These are phyloP conservation scores for Alviniconcha marisindica DNA, from an alignment of 1,140 invertebrate species.

Conservation along the genomic window DNA sequence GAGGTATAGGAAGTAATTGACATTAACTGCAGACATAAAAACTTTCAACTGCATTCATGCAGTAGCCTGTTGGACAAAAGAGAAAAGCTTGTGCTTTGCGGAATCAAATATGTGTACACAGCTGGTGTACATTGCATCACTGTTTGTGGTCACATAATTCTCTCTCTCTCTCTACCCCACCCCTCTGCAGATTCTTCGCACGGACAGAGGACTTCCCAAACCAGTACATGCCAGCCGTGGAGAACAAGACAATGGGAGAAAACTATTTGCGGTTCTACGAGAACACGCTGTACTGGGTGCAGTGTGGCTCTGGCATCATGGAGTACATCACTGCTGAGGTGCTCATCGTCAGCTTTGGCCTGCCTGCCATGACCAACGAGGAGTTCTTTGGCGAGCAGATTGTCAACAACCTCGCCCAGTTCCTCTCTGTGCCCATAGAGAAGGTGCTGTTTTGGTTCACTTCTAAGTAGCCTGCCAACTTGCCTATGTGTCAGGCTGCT, in stretches of 20 bases:
- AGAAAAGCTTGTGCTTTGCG: too few species aligned
- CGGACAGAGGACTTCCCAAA: background rate
- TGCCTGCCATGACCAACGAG: slow-evolving; percentile 59
- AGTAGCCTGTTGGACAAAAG: too few species aligned
- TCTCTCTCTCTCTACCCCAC: too few species aligned
- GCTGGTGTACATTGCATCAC: too few species aligned
- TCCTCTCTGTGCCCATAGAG: slow-evolving; percentile 62
- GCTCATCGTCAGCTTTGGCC: slow-evolving; percentile 56
- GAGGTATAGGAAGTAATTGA: too few species aligned
- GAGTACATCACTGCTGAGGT: background rate
- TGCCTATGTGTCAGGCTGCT: too few species aligned
- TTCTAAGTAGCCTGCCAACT: too few species aligned
- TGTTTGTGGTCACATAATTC: too few species aligned
- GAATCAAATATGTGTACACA: too few species aligned
- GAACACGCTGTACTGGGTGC: slow-evolving; percentile 26
- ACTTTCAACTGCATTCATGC: too few species aligned
- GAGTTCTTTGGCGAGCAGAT: slow-evolving; percentile 72
- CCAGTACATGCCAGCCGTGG: slow-evolving; percentile 39
- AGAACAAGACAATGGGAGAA: slow-evolving; percentile 33
- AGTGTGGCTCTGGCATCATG: background rate
- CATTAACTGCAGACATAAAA: too few species aligned
- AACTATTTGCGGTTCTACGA: slow-evolving; percentile 47
- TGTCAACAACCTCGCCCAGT: slow-evolving; percentile 66
- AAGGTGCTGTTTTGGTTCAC: slow-evolving; percentile 57
- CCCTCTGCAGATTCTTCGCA: slow-evolving; percentile 35